These are phyloP conservation scores for Xiphophorus couchianus DNA, from an alignment of 2,113 vertebrate genomes.

Conservation along the genomic window DNA sequence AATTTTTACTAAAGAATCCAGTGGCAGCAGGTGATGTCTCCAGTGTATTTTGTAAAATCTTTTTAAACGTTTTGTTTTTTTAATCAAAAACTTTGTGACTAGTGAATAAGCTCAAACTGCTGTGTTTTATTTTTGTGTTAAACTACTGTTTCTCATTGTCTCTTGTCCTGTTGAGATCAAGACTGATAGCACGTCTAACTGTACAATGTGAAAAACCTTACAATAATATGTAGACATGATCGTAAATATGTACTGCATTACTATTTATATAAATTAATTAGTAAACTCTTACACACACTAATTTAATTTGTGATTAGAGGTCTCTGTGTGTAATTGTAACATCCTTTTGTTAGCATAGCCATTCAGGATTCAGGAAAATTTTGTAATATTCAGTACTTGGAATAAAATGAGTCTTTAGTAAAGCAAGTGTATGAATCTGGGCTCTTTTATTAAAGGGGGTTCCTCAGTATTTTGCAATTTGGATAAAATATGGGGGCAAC, in stretches of 20 bases:
- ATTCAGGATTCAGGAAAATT: conserved; percentile 28
- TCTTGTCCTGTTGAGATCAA: not conserved
- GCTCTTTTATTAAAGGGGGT: not conserved
- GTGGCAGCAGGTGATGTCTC: conserved; percentile 13
- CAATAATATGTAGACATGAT: conserved; percentile 8
- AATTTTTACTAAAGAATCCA: not conserved
- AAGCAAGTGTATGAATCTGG: not conserved
- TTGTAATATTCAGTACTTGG: conserved; percentile 48
- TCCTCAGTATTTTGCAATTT: not conserved
- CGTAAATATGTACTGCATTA: not conserved
- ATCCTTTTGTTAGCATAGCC: not conserved
- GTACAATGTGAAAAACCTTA: not conserved
- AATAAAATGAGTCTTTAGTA: conserved; percentile 27
- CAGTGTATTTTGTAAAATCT: not conserved
- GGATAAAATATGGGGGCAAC: not conserved
- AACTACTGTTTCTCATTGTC: conserved; percentile 10
- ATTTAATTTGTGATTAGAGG: conserved; percentile 7
- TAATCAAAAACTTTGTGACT: not conserved
- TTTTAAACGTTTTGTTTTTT: not conserved
- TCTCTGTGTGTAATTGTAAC: not conserved
- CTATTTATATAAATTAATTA: conserved; percentile 22
- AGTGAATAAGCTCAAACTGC: not conserved
- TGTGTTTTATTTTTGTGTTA: not conserved
- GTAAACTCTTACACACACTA: not conserved
- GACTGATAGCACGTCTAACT: not conserved